Evolutionary conservation across 2,113 vertebrate species (phyloP).

Genomic region (Mirza zaza): DNA sequence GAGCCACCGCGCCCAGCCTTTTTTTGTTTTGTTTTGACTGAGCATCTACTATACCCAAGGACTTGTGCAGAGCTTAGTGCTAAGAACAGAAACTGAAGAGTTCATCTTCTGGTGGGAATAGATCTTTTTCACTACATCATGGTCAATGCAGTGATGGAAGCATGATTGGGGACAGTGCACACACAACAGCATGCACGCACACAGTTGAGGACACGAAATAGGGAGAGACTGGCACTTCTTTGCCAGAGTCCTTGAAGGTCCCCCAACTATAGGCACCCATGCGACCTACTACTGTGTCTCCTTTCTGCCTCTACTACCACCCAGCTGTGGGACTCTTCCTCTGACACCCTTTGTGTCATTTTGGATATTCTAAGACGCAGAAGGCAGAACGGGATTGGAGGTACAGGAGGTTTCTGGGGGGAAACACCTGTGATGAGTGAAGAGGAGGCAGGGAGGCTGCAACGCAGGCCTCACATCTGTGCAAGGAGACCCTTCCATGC

Average conservation of each 20-base stretch:
- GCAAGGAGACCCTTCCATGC: background rate
- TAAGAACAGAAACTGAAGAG: background rate
- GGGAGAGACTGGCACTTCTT: background rate
- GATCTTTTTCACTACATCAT: background rate
- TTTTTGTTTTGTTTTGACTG: background rate
- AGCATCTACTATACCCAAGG: background rate
- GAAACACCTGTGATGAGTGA: background rate
- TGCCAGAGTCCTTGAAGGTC: background rate
- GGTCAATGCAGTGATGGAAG: background rate
- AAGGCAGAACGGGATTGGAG: background rate
- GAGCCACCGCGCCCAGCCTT: too few relatives aligned
- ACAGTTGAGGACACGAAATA: background rate
- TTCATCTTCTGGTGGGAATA: background rate
- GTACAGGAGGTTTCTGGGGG: background rate
- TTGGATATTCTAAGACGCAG: background rate
- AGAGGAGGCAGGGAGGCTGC: too few relatives aligned
- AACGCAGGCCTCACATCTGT: fast-evolving
- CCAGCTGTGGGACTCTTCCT: background rate
- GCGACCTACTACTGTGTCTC: background rate
- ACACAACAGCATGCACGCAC: too few relatives aligned
- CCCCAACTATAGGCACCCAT: background rate
- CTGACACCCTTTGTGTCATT: background rate
- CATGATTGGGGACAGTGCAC: fast-evolving
- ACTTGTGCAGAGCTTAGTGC: background rate
- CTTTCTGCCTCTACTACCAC: background rate